phyloP scores from a whole-genome alignment of 1,140 invertebrate species.

The Oncopeltus fasciatus region DNA sequence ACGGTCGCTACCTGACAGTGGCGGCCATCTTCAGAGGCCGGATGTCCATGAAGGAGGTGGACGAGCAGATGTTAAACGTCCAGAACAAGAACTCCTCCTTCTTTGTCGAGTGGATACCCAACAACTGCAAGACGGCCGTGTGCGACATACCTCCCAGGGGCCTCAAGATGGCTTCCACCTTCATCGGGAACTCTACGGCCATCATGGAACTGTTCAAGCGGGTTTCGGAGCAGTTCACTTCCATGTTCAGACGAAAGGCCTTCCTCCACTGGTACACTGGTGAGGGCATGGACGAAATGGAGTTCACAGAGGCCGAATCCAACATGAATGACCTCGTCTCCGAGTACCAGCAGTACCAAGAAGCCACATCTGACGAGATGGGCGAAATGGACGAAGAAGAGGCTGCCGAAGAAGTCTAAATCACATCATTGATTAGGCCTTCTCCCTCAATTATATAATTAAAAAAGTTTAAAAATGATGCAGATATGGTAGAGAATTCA shows the following conservation, averaged over 20 bases:
- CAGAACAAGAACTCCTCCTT: conserved; percentile 52
- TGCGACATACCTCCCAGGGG: conserved; percentile 43
- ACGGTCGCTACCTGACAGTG: conserved; percentile 39
- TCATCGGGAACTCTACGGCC: conserved; percentile 29
- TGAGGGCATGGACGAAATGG: too few relatives aligned
- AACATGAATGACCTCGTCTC: too few relatives aligned
- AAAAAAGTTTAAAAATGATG: neutral
- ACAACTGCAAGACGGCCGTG: conserved; percentile 43
- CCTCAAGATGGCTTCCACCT: conserved; percentile 32
- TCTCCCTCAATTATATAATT: neutral
- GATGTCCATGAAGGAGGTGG: conserved; percentile 41
- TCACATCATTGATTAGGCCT: neutral
- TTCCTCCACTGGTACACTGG: too few relatives aligned
- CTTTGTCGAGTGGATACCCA: conserved; percentile 45
- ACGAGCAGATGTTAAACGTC: conserved; percentile 49
- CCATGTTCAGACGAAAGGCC: conserved; percentile 54
- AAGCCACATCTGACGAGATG: conserved; percentile 30
- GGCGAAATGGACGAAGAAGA: neutral
- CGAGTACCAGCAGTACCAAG: conserved; percentile 69
- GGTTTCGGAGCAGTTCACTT: conserved; percentile 34
- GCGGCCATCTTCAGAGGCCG: conserved; percentile 60
- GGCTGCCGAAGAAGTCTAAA: too few relatives aligned
- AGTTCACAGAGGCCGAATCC: too few relatives aligned
- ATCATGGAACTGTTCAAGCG: conserved; percentile 31
- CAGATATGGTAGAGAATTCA: conserved; percentile 4